phyloP scores from a whole-genome alignment of 2,113 vertebrate genomes.

The Laterallus jamaicensis region DNA sequence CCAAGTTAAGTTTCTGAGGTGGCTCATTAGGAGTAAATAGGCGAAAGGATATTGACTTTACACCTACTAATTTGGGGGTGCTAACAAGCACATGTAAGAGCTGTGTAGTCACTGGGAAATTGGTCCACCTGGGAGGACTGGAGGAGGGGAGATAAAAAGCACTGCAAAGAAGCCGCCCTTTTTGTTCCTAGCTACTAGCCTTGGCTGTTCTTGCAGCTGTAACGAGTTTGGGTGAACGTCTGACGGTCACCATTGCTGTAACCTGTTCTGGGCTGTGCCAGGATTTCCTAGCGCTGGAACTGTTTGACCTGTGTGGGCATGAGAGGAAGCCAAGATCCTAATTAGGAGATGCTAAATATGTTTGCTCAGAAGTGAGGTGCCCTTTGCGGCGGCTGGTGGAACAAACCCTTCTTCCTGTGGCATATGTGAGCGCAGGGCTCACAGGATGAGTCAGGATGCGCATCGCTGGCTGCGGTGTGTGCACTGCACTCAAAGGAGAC shows the following conservation, averaged over 20 bases:
- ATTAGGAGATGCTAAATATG: background rate
- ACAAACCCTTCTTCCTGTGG: background rate
- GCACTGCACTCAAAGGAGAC: background rate
- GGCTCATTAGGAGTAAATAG: conserved; percentile 58
- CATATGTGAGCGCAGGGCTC: background rate
- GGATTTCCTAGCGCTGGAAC: background rate
- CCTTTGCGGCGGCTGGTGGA: background rate
- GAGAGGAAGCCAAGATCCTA: background rate
- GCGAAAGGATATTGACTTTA: conserved; percentile 63
- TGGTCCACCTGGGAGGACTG: conserved; percentile 30
- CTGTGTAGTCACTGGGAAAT: conserved; percentile 26
- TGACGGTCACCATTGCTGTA: background rate
- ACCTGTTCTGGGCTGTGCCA: background rate
- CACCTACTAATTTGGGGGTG: conserved; percentile 63
- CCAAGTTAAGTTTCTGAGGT: conserved; percentile 50
- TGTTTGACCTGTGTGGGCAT: background rate
- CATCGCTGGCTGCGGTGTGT: accelerated
- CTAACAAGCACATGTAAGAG: conserved; percentile 57
- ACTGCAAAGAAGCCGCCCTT: conserved; percentile 1
- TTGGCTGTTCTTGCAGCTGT: background rate
- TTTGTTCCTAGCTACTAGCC: background rate
- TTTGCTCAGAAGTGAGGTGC: background rate
- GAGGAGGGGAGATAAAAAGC: conserved; percentile 26
- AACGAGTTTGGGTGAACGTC: background rate
- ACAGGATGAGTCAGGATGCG: background rate